Base-by-base conservation (phyloP, 2,113 vertebrate species). In the Herpailurus yagouaroundi region DNA sequence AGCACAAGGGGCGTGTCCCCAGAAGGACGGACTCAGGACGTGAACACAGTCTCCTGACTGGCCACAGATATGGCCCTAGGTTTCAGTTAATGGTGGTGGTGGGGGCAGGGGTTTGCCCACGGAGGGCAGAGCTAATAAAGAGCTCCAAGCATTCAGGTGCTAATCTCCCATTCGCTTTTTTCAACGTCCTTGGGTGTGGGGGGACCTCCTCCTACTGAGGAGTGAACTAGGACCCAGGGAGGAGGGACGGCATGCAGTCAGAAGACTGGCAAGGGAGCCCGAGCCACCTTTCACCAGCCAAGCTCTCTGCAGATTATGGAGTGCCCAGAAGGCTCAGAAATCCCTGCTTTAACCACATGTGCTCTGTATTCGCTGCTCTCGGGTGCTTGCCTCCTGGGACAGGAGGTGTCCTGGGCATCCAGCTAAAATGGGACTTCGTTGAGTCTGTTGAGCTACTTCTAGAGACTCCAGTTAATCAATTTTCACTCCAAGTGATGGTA, bases 401-500 rank as follows among this genome's bases (percentile, higher is more conserved):
- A 82, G 23, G 27, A 38, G 15, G 41, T 19, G 36, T 94, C 27
- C 63, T 68, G 27, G 45, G n/a, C 38, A 31, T 50, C 55, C 4
- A 79, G 55, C 57, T 60, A 33, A 41, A 87, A 85, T 31, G 31
- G 27, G 18, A 89, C 23, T 63, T 86, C 27, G 15, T 1, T 45
- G 21, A 45, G 55, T 95, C 48, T 92, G 63, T 21, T 82, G 31
- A 93, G 41, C 45, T 94, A 66, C 93, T 89, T 92, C 68, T 87
- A 66, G 27, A 89, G 66, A 83, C 52, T 71, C 80, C 31, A 84
- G 11, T 68, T 50, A 52, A 76, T 36, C 27, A 71, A 15, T 38
- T 91, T 52, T 90, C 69, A 83, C 80, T 95, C 77, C 82, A 89
- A 95, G 89, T 57, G 89, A 91, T 55, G 50, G n/a, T 38, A 48